Evolutionary conservation across 1,140 invertebrate genomes (phyloP), one percentile per base, ranked within the genome.

Genomic region (Oncopeltus fasciatus): DNA sequence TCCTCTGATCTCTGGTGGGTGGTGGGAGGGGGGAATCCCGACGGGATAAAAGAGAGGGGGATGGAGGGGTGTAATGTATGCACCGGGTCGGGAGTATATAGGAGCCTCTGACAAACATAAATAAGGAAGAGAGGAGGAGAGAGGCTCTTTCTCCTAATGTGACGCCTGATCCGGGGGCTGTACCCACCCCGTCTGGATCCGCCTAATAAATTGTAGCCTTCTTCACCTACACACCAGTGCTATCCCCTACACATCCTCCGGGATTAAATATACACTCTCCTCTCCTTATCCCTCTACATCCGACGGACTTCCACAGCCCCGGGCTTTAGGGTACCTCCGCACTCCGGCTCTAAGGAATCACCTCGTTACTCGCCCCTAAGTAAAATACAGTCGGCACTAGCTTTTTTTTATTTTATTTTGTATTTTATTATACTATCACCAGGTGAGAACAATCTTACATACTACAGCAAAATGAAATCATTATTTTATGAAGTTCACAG

Each of bases 71-170:
- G 57, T 59, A 59, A 59, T 59, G 57, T 59, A 59, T 59, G 57
- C 57, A 59, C 43, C 43, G 31, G 26, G 18, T 27, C 57, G 2
- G 5, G 5, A 21, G 33, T 59, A 59, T 59, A 59, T 59, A 59
- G 57, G 38, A 28, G 29, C 31, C 29, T 21, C 24, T 21, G 31
- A 16, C 5, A 59, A 38, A 59, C 57, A 59, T 59, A 59, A 59
- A 59, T 59, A 59, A 43, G n/a, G n/a, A n/a, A n/a, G n/a, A n/a
- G n/a, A n/a, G n/a, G n/a, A n/a, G n/a, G n/a, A 38, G 57, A 43
- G 57, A 20, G 57, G 57, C 18, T 53, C 49, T 26, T 53, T 43
- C 57, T 59, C 57, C 57, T 59, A 59, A 59, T 59, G 57, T 59
- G 57, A 59, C 33, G 18, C 29, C 38, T 59, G 57, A 59, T 59